Percentiles rank a stretch among this genome's conserved stretches.
Conservation (phyloP, 30 jellyfish, hydroid and myxozoan species). For the Mastigias papua region DNA sequence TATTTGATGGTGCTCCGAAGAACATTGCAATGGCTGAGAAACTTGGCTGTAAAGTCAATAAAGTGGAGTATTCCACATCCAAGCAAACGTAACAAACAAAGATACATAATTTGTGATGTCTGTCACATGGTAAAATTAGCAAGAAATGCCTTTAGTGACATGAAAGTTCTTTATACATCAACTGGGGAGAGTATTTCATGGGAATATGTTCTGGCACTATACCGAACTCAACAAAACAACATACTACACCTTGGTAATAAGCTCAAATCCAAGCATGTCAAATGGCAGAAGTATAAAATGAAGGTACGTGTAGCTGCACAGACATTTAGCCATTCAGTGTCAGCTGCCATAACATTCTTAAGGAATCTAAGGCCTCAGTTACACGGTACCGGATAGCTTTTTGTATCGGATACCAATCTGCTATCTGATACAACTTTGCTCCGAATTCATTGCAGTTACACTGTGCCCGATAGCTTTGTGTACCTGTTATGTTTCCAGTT, state of each 20-base stretch:
- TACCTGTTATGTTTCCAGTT: too few relatives aligned
- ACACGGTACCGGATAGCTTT: too few relatives aligned
- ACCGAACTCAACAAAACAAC: constrained; percentile 35
- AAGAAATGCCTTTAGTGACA: constrained; percentile 14
- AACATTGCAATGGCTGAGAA: constrained; percentile 15
- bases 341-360: constrained; percentile 51
- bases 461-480: too few relatives aligned
- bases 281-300: constrained; percentile 67
- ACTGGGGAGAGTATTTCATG: constrained; percentile 1
- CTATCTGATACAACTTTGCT: too few relatives aligned
- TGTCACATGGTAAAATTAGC: constrained; percentile 58
- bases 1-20: constrained; percentile 16
- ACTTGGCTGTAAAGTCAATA: constrained; percentile 24
- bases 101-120: constrained; percentile 1
- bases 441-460: too few relatives aligned
- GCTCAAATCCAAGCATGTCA: constrained; percentile 32
- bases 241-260: constrained; percentile 36
- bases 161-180: not conserved
- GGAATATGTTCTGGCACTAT: constrained; percentile 25
- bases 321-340: constrained; percentile 53
- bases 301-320: constrained; percentile 71
- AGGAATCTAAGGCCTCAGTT: too few relatives aligned
- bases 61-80: constrained; percentile 42
- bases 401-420: too few relatives aligned
- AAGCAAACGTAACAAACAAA: not conserved